Evolutionary conservation across 2,888 invertebrate genomes (phyloP).

Genomic region (Lottia gigantea): DNA sequence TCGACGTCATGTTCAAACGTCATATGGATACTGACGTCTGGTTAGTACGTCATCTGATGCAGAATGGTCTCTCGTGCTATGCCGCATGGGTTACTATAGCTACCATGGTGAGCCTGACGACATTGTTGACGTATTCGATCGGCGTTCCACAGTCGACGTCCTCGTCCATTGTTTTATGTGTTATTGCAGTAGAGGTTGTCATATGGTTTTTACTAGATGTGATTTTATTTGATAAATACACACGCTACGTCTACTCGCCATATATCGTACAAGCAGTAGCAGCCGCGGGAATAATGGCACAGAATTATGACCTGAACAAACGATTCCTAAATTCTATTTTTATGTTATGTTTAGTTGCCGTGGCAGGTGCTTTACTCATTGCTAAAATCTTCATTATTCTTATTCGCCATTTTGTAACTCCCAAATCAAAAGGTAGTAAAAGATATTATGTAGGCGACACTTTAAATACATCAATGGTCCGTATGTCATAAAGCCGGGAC

Average conservation of each 20-base stretch:
- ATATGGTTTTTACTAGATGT: constrained; percentile 56
- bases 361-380: not conserved
- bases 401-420: not conserved
- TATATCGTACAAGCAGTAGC: constrained; percentile 53
- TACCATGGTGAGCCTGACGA: constrained; percentile 52
- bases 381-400: not conserved
- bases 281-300: constrained; percentile 43
- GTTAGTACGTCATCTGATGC: constrained; percentile 57
- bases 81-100: constrained; percentile 60
- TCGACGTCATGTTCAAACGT: constrained; percentile 34
- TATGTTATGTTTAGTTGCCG: not conserved
- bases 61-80: constrained; percentile 62
- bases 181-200: constrained; percentile 49
- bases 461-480: too few relatives aligned
- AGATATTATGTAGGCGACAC: too few relatives aligned
- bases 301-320: constrained; percentile 30
- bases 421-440: not conserved
- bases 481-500: too few relatives aligned
- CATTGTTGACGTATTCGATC: constrained; percentile 44
- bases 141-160: constrained; percentile 30
- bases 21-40: constrained; percentile 49
- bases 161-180: constrained; percentile 44
- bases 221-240: constrained; percentile 50
- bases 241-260: constrained; percentile 53
- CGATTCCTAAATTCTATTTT: not conserved